Percentiles rank a stretch among this genome's conserved stretches.
Conservation (phyloP, 2,797 vertebrate species). For the Macroramphosus scolopax region DNA sequence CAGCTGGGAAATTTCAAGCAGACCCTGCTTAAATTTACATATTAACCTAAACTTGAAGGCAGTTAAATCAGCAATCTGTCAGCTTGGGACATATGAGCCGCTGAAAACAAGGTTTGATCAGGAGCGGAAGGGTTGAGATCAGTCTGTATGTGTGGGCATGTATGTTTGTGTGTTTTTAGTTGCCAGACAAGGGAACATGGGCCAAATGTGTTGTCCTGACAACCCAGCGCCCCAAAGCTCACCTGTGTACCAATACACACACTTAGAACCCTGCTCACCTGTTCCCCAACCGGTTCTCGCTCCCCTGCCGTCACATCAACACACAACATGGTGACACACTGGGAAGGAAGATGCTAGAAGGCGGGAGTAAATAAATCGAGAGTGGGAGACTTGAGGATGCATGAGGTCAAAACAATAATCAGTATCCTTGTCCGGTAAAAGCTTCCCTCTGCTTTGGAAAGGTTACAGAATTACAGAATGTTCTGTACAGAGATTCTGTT, state of each 20-base stretch:
- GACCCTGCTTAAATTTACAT: conserved; percentile 25
- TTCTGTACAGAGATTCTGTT: too few relatives aligned
- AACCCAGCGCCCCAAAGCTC: conserved; percentile 60
- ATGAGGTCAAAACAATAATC: conserved; percentile 9
- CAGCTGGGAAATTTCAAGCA: conserved; percentile 49
- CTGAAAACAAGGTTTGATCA: conserved; percentile 25
- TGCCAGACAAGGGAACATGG: conserved; percentile 48
- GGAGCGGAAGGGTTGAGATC: conserved; percentile 7
- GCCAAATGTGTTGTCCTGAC: conserved; percentile 46
- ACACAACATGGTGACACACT: conserved; percentile 47
- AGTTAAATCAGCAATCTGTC: conserved; percentile 44
- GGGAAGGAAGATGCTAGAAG: conserved; percentile 27
- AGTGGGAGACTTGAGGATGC: not conserved
- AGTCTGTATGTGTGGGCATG: conserved; percentile 4
- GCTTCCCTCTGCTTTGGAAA: too few relatives aligned
- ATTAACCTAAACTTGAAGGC: conserved; percentile 28
- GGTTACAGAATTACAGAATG: too few relatives aligned
- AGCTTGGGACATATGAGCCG: conserved; percentile 11
- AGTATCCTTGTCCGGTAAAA: too few relatives aligned
- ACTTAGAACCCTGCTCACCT: conserved; percentile 43
- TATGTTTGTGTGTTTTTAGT: too few relatives aligned
- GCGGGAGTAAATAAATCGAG: conserved; percentile 12
- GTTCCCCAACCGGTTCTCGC: conserved; percentile 39
- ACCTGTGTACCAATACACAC: conserved; percentile 82
- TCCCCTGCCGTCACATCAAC: conserved; percentile 49